phyloP scores from a whole-genome alignment of 2,113 vertebrate genomes.

The Oxyura jamaicensis region DNA sequence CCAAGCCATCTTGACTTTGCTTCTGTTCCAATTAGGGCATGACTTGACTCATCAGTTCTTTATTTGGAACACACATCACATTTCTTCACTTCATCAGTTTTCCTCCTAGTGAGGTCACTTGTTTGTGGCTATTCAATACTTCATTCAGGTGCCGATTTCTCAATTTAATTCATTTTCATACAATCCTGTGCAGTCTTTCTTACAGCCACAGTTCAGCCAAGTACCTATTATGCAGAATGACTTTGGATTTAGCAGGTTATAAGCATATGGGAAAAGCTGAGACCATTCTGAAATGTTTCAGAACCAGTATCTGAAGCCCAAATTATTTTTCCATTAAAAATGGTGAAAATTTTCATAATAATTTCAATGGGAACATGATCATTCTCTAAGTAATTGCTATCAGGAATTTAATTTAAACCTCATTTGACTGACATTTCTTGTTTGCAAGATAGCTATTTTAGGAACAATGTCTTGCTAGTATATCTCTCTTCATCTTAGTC shows the following conservation, averaged over 20 bases:
- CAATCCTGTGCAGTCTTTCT: not conserved
- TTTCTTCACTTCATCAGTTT: conserved; percentile 67
- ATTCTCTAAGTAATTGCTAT: conserved; percentile 59
- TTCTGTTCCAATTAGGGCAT: conserved; percentile 6
- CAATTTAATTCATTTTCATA: not conserved
- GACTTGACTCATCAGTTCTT: conserved; percentile 69
- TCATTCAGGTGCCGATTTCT: conserved; percentile 11
- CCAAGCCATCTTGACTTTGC: not conserved
- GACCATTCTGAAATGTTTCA: not conserved
- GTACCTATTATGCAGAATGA: not conserved
- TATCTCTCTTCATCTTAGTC: conserved; percentile 71
- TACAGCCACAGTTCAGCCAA: not conserved
- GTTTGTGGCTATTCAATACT: conserved; percentile 56
- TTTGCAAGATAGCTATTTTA: conserved; percentile 71
- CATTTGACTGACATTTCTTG: conserved; percentile 65
- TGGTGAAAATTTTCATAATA: conserved; percentile 24
- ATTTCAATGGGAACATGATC: conserved; percentile 38
- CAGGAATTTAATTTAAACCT: conserved; percentile 62
- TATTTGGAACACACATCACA: conserved; percentile 60
- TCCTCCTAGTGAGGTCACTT: conserved; percentile 52
- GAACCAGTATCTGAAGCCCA: not conserved
- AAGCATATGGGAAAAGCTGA: not conserved
- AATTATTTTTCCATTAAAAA: conserved; percentile 43
- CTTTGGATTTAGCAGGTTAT: not conserved
- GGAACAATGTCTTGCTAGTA: conserved; percentile 69